Percentiles rank a stretch among this genome's conserved stretches.
Conservation (phyloP, 2,113 vertebrate species). For the Corvus hawaiiensis region DNA sequence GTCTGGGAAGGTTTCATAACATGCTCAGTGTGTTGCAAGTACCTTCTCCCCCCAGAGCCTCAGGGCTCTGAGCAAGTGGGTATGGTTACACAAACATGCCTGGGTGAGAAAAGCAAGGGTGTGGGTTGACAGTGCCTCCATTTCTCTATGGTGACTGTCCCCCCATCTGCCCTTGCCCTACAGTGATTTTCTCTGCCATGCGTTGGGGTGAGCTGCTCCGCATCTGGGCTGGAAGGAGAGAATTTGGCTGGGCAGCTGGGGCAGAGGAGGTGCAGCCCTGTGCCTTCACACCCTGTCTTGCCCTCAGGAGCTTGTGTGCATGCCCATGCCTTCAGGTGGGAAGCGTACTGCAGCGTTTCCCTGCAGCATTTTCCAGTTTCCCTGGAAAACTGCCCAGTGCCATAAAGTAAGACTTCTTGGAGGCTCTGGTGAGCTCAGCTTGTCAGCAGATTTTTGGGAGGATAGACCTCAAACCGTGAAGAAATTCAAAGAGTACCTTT, state of each 20-base stretch:
- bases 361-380: background rate
- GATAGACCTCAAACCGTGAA: background rate
- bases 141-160: background rate
- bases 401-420: background rate
- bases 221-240: background rate
- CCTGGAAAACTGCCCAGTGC: background rate
- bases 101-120: slow-evolving; percentile 6
- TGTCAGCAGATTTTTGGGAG: slow-evolving; percentile 1
- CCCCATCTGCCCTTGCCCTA: background rate
- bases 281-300: background rate
- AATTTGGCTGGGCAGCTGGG: background rate
- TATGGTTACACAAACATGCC: slow-evolving; percentile 15
- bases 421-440: slow-evolving; percentile 15
- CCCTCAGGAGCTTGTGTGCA: background rate
- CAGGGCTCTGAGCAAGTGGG: background rate
- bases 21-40: background rate
- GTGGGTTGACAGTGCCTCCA: background rate
- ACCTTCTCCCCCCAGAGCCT: background rate
- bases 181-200: background rate
- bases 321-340: background rate
- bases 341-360: background rate
- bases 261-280: background rate
- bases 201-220: background rate
- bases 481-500: background rate
- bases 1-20: slow-evolving; percentile 39